A percentile compares a stretch with the other conserved stretches of the same genome.
Evolutionary conservation across 2,113 vertebrate species (phyloP).

Genomic region (Antigone vipio): DNA sequence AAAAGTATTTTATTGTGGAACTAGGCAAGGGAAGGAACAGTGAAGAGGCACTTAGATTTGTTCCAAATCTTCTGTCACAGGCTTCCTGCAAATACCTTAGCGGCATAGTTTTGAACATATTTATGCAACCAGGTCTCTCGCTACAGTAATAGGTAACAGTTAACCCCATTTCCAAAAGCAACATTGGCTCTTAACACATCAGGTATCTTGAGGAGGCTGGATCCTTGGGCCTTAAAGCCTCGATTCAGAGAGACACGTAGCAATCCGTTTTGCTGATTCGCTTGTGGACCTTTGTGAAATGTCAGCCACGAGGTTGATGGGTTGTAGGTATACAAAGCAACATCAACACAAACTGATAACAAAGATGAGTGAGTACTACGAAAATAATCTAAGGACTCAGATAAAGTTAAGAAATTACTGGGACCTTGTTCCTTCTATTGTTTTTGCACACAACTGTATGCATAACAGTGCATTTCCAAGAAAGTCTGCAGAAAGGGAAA

Average conservation of each 20-base stretch:
- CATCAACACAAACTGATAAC: not conserved
- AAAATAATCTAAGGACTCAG: not conserved
- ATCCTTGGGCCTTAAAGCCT: not conserved
- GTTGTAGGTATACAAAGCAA: not conserved
- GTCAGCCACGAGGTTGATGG: not conserved
- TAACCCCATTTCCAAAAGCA: not conserved
- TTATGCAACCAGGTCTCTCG: not conserved
- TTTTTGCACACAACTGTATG: not conserved
- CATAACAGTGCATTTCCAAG: not conserved
- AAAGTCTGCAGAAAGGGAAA: not conserved
- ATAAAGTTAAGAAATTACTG: not conserved
- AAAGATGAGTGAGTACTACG: not conserved
- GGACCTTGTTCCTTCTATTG: not conserved
- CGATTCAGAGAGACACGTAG: not conserved
- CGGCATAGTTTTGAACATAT: not conserved
- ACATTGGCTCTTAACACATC: not conserved
- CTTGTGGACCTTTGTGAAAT: not conserved
- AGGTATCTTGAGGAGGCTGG: not conserved
- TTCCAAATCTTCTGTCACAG: not conserved
- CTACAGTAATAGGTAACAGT: not conserved
- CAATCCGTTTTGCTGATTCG: not conserved
- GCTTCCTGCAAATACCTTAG: not conserved
- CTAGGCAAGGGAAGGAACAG: not conserved
- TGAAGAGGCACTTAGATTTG: not conserved
- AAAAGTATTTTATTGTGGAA: not conserved